Evolutionary conservation across 2,888 invertebrate genomes (phyloP), one percentile per base, ranked within the genome.

Genomic region (Lobophora halterata): DNA sequence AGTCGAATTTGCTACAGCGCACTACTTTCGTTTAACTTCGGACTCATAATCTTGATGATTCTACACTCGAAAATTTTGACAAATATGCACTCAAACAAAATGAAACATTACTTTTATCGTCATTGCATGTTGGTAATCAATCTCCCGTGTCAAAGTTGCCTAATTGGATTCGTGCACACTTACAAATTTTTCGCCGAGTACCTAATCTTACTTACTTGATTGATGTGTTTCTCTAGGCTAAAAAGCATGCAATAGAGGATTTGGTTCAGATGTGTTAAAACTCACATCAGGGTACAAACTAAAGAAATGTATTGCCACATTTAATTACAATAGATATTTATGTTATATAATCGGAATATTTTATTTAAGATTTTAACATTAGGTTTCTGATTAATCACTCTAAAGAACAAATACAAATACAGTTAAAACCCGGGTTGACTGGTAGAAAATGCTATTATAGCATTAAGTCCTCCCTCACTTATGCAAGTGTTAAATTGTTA

Each of bases 161-260:
- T 46, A 42, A 46, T 42, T 38, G 36, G 13, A 17, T 26, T 34
- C 9, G 12, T 27, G 20, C 29, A 26, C 31, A 32, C 37, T 41
- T 30, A 30, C 13, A 16, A 8, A 28, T 34, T 35, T 37, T 33
- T 37, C 28, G 38, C 23, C 24, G 32, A 24, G 19, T 6, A 28
- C 13, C 9, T 26, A 45, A 36, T 38, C 55, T 16, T 47, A 37
- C 52, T 63, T 42, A 40, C 50, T 49, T 59, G 59, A 54, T 51
- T 50, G 34, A 38, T 16, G 27, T 45, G 20, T 40, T 45, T 37
- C 47, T 43, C 33, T 26, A 32, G 3, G 39, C 34, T 52, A 38
- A 48, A 58, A 44, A 55, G 54, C 55, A 55, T 62, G 58, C 41
- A 51, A 49, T 54, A 38, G 37, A 41, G 43, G 20, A 37, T 27